A percentile compares a stretch with the other conserved stretches of the same genome.
Conservation (phyloP, 2,113 vertebrate species). For the Psittacula cyanocephala region DNA sequence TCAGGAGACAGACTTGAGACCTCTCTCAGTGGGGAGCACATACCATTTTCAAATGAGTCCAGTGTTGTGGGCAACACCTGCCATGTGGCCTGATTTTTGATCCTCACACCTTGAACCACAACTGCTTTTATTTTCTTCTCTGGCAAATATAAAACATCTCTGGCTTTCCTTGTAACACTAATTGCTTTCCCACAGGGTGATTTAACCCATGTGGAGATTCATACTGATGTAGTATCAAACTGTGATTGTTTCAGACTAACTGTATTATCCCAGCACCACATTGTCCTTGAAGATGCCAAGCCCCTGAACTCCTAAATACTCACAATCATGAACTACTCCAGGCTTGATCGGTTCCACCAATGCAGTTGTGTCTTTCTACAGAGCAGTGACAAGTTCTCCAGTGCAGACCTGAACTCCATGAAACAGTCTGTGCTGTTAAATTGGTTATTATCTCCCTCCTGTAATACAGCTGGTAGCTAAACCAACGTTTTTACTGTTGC, state of each 20-base stretch:
- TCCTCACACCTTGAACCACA: background rate
- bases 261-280: background rate
- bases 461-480: background rate
- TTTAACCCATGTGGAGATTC: background rate
- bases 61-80: background rate
- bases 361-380: background rate
- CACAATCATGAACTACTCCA: background rate
- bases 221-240: background rate
- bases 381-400: background rate
- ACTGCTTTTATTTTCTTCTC: background rate
- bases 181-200: background rate
- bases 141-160: background rate
- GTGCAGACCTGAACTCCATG: background rate
- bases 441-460: background rate
- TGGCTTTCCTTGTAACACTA: background rate
- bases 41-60: background rate
- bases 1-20: background rate
- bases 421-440: background rate
- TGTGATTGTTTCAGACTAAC: background rate
- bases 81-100: background rate
- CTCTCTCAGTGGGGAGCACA: background rate
- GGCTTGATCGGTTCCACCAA: background rate
- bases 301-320: background rate
- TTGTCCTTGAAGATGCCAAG: background rate
- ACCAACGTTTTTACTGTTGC: background rate